These are phyloP conservation scores for Barbus barbus DNA, from an alignment of 2,113 vertebrate species.

Conservation along the genomic window DNA sequence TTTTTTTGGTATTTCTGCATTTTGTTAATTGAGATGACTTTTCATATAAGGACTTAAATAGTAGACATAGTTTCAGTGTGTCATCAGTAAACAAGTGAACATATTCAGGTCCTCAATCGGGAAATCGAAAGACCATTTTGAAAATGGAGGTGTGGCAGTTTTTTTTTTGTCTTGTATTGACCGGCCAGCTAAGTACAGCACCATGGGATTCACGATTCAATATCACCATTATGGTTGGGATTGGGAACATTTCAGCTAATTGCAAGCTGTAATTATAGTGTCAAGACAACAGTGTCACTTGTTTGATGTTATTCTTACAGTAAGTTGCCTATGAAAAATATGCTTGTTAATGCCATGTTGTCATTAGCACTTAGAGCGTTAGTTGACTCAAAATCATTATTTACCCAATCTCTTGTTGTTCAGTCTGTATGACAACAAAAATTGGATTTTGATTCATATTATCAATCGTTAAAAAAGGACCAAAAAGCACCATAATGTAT, in stretches of 20 bases:
- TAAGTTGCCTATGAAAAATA: background rate
- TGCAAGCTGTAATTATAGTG: background rate
- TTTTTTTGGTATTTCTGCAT: background rate
- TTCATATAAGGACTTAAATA: background rate
- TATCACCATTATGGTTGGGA: background rate
- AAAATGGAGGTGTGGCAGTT: background rate
- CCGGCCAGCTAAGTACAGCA: background rate
- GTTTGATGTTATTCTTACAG: background rate
- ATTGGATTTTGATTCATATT: background rate
- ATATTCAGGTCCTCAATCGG: background rate
- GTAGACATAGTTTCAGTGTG: background rate
- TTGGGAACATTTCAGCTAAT: constrained; percentile 8
- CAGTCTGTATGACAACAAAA: background rate
- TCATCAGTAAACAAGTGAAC: background rate
- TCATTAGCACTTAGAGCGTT: background rate
- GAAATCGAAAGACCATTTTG: background rate
- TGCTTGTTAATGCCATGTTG: background rate
- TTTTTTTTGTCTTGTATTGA: background rate
- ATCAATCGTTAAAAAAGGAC: background rate
- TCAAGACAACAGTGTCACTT: background rate
- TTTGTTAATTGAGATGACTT: too few relatives aligned
- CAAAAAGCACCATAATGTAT: background rate
- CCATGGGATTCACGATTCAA: background rate
- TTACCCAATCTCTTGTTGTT: background rate
- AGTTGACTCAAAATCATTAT: background rate